Percentiles rank a stretch among this genome's conserved stretches.
Conservation (phyloP, 2,888 invertebrate species). For the Cheilosia pagana region DNA sequence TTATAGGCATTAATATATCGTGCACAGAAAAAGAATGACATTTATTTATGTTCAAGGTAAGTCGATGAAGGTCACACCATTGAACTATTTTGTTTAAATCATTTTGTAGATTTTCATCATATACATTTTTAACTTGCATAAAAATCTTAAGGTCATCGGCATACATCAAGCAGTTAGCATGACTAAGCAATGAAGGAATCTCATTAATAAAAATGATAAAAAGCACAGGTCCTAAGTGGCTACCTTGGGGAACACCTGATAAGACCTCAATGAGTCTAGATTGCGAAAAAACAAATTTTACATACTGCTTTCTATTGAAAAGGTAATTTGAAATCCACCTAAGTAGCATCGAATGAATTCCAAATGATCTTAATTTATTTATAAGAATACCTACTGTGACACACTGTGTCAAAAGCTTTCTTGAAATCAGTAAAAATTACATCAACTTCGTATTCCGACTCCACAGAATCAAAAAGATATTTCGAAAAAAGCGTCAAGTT, state of each 20-base stretch:
- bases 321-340: conserved; percentile 32
- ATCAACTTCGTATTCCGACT: conserved; percentile 16
- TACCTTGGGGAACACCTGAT: no score
- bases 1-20: neutral
- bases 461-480: conserved; percentile 23
- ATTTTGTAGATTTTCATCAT: no score
- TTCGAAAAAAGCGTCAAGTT: conserved; percentile 25
- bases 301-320: conserved; percentile 22
- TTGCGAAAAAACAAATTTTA: conserved; percentile 16
- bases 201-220: no score
- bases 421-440: conserved; percentile 22
- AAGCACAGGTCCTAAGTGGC: no score
- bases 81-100: no score
- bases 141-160: no score
- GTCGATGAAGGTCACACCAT: neutral
- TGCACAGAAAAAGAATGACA: neutral
- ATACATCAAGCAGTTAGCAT: no score
- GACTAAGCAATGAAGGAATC: no score
- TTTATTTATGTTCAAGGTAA: neutral
- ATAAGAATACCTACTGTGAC: conserved; percentile 20
- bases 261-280: no score
- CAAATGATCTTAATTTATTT: conserved; percentile 5
- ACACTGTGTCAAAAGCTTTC: no score
- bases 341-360: conserved; percentile 4
- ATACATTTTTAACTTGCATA: no score